Base-by-base conservation (phyloP, 2,888 invertebrate genomes). In the Macrosoma leucophasiata region DNA sequence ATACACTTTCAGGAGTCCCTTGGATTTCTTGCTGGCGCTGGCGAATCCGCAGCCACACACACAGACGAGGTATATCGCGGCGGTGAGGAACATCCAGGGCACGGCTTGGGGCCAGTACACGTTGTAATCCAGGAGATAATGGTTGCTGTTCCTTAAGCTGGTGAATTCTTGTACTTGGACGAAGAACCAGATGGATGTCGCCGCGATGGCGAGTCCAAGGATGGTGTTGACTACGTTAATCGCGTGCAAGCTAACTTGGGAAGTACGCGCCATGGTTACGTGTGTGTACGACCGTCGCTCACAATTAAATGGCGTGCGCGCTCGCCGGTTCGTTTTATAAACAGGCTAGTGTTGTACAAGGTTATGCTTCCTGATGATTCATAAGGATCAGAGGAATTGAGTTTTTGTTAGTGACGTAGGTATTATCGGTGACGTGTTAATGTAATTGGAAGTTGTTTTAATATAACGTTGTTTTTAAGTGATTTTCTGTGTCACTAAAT, bases 31-130 rank as follows among this genome's bases (percentile, higher is more conserved):
- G 37, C 45, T 69, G 0, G 71, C 67, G 19, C 78, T 71, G 28
- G 61, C 50, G 29, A 72, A 73, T 2, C 81, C 82, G 43, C 78
- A 78, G 31, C 60, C 52, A 1, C 73, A 63, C 0, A 68, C 69
- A 27, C 60, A 58, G 3, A 81, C 41, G 8, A 73, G 62, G n/a
- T 77, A 52, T 1, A 77, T 36, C 2, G 70, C 69, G 13, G 65
- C 62, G 1, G 78, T 38, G 15, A 81, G 61, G 37, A 81, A 84
- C 37, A 82, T 52, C 82, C 82, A 84, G 0, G 82, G 82, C 0
- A 79, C 59, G 0, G 73, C 77, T 46, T 84, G 82, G 0, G 81
- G 77, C 81, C 79, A 84, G 39, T 79, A 78, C 36, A 84, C 64
- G 9, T 62, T 69, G 61, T 77, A 84, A 44, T 84, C 81, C 40